A percentile compares a stretch with the other conserved stretches of the same genome.
phyloP scores from a whole-genome alignment of 1,140 invertebrate genomes.

The Sycobia sp. region DNA sequence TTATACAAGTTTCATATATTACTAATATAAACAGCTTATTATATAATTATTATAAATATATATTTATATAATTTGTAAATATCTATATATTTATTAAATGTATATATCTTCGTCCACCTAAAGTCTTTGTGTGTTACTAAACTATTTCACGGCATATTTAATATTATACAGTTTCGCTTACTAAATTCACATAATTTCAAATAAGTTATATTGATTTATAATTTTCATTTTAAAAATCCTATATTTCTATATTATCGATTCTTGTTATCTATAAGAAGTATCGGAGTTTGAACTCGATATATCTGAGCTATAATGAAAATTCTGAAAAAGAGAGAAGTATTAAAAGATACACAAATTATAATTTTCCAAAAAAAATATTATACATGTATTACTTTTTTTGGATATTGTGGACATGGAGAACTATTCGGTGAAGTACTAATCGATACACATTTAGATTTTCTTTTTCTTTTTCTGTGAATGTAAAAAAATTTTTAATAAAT shows the following conservation, averaged over 20 bases:
- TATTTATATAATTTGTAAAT: constrained; percentile 1
- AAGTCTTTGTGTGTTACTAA: neutral
- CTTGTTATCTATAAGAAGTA: constrained; percentile 20
- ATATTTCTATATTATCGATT: no score
- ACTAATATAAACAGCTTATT: no score
- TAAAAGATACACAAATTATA: neutral
- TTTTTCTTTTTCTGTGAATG: constrained; percentile 39
- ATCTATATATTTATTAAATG: constrained; percentile 24
- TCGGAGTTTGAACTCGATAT: constrained; percentile 34
- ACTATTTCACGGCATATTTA: constrained; percentile 16
- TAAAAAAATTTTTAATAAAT: constrained; percentile 11
- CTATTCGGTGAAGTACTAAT: constrained; percentile 29
- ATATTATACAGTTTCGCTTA: neutral
- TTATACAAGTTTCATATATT: no score
- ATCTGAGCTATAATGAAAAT: constrained; percentile 39
- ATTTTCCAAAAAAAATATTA: neutral
- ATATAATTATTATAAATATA: constrained; percentile 6
- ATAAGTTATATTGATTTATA: neutral
- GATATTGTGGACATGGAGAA: constrained; percentile 15
- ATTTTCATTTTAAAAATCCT: neutral
- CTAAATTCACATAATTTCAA: neutral
- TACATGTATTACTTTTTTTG: constrained; percentile 16
- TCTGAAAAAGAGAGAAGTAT: constrained; percentile 26
- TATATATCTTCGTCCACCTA: constrained; percentile 4
- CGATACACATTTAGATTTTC: constrained; percentile 34